Percentiles rank a stretch among this genome's conserved stretches.
Evolutionary conservation across 2,888 invertebrate species (phyloP).

Genomic region (Agriotes lineatus): DNA sequence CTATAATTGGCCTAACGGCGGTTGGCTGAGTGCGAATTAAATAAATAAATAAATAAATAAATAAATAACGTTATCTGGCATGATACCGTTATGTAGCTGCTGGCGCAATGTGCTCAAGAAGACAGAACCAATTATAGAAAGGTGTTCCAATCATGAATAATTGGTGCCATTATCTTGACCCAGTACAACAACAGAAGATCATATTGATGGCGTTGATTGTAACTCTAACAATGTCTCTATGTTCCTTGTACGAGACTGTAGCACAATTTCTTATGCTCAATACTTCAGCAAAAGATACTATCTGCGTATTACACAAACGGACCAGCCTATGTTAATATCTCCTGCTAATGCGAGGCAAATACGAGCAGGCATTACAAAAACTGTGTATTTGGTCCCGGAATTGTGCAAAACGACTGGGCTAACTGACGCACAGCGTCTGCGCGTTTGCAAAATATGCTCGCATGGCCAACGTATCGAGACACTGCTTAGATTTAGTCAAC

Average conservation of each 20-base stretch:
- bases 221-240: conserved; percentile 70
- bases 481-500: conserved; percentile 75
- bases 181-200: conserved; percentile 83
- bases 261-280: conserved; percentile 70
- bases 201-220: conserved; percentile 82
- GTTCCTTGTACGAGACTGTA: conserved; percentile 72
- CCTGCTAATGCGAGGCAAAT: conserved; percentile 78
- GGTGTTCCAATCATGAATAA: conserved; percentile 68
- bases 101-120: conserved; percentile 68
- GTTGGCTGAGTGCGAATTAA: too few relatives aligned
- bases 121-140: conserved; percentile 67
- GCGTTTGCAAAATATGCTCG: conserved; percentile 81
- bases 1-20: too few relatives aligned
- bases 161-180: conserved; percentile 78
- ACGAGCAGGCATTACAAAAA: conserved; percentile 76
- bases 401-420: conserved; percentile 87
- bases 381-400: conserved; percentile 85
- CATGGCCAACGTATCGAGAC: conserved; percentile 75
- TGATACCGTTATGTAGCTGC: conserved; percentile 78
- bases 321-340: conserved; percentile 86
- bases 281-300: conserved; percentile 81
- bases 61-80: too few relatives aligned
- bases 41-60: too few relatives aligned
- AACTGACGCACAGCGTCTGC: conserved; percentile 72
- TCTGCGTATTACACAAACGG: conserved; percentile 67